phyloP scores from a whole-genome alignment of 1,140 invertebrate genomes.

The Apis laboriosa region DNA sequence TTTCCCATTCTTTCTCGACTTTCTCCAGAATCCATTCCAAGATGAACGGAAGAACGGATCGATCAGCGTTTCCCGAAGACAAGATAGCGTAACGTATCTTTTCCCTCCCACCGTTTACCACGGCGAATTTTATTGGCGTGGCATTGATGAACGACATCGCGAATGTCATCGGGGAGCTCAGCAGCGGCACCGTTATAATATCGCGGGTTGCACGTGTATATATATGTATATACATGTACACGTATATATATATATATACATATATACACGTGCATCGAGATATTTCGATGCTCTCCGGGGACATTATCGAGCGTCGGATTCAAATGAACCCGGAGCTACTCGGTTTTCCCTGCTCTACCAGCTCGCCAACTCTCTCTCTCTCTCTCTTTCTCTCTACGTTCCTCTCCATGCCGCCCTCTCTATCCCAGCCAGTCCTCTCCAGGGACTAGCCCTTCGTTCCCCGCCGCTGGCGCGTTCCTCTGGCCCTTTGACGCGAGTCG shows the following conservation, averaged over 20 bases:
- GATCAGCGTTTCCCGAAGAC: constrained; percentile 5
- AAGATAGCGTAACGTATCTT: not conserved
- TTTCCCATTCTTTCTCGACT: too few relatives aligned
- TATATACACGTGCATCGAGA: constrained; percentile 42
- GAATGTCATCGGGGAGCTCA: constrained; percentile 29
- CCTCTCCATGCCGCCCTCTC: not conserved
- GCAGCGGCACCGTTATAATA: constrained; percentile 22
- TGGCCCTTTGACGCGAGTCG: constrained; percentile 40
- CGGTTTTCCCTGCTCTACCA: constrained; percentile 51
- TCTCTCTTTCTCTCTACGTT: not conserved
- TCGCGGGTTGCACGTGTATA: constrained; percentile 22
- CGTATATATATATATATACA: too few relatives aligned
- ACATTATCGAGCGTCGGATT: constrained; percentile 75
- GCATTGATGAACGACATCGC: constrained; percentile 53
- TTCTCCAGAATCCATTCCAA: too few relatives aligned
- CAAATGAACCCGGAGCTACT: constrained; percentile 72
- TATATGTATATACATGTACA: not conserved
- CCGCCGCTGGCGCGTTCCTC: not conserved
- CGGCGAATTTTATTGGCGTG: constrained; percentile 47
- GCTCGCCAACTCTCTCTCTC: constrained; percentile 14
- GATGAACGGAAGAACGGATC: not conserved
- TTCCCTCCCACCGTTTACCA: not conserved
- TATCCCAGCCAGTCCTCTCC: constrained; percentile 50
- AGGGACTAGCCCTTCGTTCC: constrained; percentile 57
- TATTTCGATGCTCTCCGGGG: constrained; percentile 71